A percentile compares a stretch with the other conserved stretches of the same genome.
Conservation (phyloP, 2,113 vertebrate species). For the Callorhinus ursinus region DNA sequence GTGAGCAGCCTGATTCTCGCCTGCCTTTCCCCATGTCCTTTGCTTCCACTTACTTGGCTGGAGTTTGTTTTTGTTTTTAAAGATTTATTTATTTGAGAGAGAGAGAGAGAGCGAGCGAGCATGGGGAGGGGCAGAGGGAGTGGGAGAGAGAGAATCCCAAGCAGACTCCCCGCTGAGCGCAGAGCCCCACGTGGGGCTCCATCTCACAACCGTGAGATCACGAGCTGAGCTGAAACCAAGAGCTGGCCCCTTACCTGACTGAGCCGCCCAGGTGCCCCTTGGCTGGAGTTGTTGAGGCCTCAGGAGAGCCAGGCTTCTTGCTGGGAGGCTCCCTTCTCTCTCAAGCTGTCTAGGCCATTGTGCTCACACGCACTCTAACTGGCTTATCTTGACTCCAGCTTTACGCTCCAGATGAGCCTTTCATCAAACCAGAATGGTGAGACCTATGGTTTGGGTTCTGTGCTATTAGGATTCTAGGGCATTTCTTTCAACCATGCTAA, state of each 20-base stretch:
- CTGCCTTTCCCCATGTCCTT: not conserved
- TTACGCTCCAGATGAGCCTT: not conserved
- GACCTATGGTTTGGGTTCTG: not conserved
- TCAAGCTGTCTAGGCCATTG: fast-evolving
- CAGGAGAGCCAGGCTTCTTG: not conserved
- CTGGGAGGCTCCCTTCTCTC: not conserved
- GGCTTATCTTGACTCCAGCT: not conserved
- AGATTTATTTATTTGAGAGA: not conserved
- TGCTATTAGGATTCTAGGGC: not conserved
- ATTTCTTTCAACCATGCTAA: not conserved
- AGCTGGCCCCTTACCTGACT: not conserved
- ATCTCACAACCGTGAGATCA: not conserved
- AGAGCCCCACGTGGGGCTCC: not conserved
- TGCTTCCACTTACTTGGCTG: not conserved
- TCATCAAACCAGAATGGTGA: not conserved
- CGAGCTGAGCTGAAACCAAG: not conserved
- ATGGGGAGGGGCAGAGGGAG: too few species aligned
- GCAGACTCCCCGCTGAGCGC: not conserved
- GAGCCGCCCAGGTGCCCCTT: not conserved
- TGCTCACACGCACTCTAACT: fast-evolving
- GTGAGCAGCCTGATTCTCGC: not conserved
- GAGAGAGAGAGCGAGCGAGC: fast-evolving
- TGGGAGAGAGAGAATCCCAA: not conserved
- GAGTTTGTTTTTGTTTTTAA: not conserved
- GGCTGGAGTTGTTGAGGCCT: not conserved